These are phyloP conservation scores for Anableps anableps DNA, from an alignment of 2,797 vertebrate species.

Conservation along the genomic window DNA sequence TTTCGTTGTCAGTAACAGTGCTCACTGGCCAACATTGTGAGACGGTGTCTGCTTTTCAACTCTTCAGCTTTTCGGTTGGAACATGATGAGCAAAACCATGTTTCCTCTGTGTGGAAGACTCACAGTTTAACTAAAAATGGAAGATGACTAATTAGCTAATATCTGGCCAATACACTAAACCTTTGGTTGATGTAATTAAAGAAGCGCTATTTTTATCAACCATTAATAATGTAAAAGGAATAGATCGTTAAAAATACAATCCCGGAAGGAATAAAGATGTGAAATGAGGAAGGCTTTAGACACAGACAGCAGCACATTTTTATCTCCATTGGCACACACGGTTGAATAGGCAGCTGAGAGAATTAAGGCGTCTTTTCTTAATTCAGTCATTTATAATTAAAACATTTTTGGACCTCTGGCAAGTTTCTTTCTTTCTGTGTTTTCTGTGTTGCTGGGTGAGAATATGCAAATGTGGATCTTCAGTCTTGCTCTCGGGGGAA, in stretches of 20 bases:
- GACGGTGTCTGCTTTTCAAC: not conserved
- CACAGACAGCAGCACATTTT: conserved; percentile 20
- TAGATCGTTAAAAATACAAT: not conserved
- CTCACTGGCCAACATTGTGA: not conserved
- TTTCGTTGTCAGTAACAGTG: not conserved
- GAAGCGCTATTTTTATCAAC: not conserved
- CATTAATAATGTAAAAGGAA: not conserved
- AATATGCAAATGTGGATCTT: conserved; percentile 31
- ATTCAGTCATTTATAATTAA: conserved; percentile 66
- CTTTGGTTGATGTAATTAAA: conserved; percentile 7
- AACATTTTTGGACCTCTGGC: conserved; percentile 47
- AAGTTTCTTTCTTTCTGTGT: conserved; percentile 18
- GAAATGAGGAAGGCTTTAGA: conserved; percentile 21
- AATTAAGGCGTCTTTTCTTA: conserved; percentile 37
- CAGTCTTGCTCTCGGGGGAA: conserved; percentile 17
- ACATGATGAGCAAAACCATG: not conserved
- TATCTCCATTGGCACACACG: conserved; percentile 7
- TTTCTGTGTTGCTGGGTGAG: conserved; percentile 25
- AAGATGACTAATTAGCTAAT: conserved; percentile 7
- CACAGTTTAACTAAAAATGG: not conserved
- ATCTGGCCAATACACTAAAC: not conserved
- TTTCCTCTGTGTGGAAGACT: not conserved
- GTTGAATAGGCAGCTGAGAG: conserved; percentile 32
- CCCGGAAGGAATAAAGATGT: not conserved
- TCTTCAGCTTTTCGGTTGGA: not conserved